Evolutionary conservation across 2,888 invertebrate genomes (phyloP), one percentile per base, ranked within the genome.

Genomic region (Rhamnusium bicolor): DNA sequence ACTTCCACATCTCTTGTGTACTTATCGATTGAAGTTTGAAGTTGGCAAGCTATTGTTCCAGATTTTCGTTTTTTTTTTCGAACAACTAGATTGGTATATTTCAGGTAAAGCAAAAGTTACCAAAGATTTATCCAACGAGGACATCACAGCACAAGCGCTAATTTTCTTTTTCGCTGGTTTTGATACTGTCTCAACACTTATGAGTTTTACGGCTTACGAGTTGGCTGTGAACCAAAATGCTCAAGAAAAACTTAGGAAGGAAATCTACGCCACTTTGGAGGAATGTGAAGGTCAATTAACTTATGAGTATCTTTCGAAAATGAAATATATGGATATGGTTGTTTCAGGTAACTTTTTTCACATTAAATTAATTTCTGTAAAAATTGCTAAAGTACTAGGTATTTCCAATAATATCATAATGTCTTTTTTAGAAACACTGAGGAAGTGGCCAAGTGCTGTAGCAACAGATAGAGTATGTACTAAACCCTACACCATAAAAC

Each of bases 241-340:
- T 0, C 92, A 93, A 82, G 87, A 89, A 2, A 89, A 84, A 66
- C 85, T 93, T 0, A 87, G 87, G 0, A 80, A 89, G 54, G 92
- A 93, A 86, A 90, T 93, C 40, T 88, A 85, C 19, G 89, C 90
- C 46, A 81, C 85, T 6, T 53, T 73, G 5, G 80, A 86, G 7
- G 71, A 73, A n/a, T 84, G 83, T 12, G 79, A 84, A 0, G 88
- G 86, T 1, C 79, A 86, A n/a, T 75, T 87, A 1, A 87, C 87
- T 56, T 92, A 91, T 75, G 90, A 90, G 27, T 86, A 87, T 0
- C 84, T 92, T 0, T 87, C 89, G 70, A 88, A 87, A 29, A 89
- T 92, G 91, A 88, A 88, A 19, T 92, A 92, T 72, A 83, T 92
- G 87, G 92, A 92, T 68, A 91, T 91, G 91, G 91, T 92, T 0